phyloP scores from a whole-genome alignment of 1,140 invertebrate genomes.

The Parasteatoda tepidariorum region DNA sequence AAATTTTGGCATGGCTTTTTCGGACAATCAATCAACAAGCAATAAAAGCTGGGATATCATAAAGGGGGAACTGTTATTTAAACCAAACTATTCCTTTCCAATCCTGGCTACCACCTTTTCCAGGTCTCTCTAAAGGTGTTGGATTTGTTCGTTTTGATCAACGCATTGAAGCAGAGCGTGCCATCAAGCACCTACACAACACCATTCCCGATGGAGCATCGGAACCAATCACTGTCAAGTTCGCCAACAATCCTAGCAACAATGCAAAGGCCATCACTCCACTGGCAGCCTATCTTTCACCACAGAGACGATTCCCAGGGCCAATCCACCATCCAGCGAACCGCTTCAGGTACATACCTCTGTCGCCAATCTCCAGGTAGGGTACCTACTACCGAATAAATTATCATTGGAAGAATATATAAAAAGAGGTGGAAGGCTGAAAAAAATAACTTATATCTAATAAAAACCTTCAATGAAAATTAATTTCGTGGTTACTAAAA shows the following conservation, averaged over 20 bases:
- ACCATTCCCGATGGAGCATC: constrained; percentile 95
- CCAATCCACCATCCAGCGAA: constrained; percentile 93
- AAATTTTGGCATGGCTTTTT: neutral
- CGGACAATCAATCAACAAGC: neutral
- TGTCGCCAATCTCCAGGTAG: constrained; percentile 77
- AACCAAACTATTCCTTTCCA: constrained; percentile 45
- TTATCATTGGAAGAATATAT: constrained; percentile 6
- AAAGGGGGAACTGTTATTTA: neutral
- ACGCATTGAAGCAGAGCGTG: constrained; percentile 94
- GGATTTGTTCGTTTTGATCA: constrained; percentile 99
- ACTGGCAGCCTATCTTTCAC: constrained; percentile 86
- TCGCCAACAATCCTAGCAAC: constrained; percentile 98
- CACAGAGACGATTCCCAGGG: constrained; percentile 82
- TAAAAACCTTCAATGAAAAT: too few relatives aligned
- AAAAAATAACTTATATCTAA: neutral
- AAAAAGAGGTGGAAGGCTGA: constrained; percentile 1
- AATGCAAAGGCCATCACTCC: constrained; percentile 89
- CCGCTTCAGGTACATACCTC: constrained; percentile 86
- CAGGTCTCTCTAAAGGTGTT: constrained; percentile 97
- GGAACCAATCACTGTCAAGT: constrained; percentile 99
- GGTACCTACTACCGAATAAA: constrained; percentile 31
- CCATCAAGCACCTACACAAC: constrained; percentile 97
- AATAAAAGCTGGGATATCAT: neutral
- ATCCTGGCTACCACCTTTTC: constrained; percentile 58
- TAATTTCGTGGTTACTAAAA: too few relatives aligned